A percentile compares a stretch with the other conserved stretches of the same genome.
Conservation (phyloP, 2,113 vertebrate species). For the Petaurus breviceps region DNA sequence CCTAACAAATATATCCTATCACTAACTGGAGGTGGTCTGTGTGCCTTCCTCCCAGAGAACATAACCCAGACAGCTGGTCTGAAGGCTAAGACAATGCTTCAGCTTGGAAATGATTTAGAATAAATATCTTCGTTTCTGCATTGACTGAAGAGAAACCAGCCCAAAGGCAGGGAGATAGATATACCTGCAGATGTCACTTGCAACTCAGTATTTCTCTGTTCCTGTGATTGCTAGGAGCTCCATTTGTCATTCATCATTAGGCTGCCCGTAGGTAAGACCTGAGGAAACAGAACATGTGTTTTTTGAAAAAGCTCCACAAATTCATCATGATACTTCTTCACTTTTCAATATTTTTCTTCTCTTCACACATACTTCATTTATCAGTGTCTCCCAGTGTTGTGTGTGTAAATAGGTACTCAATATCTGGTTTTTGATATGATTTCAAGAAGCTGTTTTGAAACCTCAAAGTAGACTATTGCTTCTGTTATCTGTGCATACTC, state of each 20-base stretch:
- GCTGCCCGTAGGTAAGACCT: slow-evolving; percentile 30
- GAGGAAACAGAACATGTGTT: background rate
- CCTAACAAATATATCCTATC: background rate
- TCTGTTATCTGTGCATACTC: background rate
- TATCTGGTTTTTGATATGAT: background rate
- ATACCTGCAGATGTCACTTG: slow-evolving; percentile 38
- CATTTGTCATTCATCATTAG: background rate
- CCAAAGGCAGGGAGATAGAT: background rate
- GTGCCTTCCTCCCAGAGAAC: background rate
- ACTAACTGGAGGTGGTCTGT: background rate
- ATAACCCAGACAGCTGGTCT: background rate
- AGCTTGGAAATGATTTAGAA: slow-evolving; percentile 37
- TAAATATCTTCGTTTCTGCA: slow-evolving; percentile 2
- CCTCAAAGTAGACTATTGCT: background rate
- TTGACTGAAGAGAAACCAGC: slow-evolving; percentile 43
- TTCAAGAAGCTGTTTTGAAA: background rate
- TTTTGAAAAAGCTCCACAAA: slow-evolving; percentile 18
- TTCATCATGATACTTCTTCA: slow-evolving; percentile 16
- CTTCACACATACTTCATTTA: background rate
- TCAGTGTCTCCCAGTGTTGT: background rate
- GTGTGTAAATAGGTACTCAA: background rate
- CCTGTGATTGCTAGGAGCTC: background rate
- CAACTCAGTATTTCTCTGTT: slow-evolving; percentile 21
- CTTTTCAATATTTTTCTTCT: background rate
- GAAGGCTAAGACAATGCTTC: background rate